Evolutionary conservation across 2,113 vertebrate genomes (phyloP).

Genomic region (Lamprotornis superbus): DNA sequence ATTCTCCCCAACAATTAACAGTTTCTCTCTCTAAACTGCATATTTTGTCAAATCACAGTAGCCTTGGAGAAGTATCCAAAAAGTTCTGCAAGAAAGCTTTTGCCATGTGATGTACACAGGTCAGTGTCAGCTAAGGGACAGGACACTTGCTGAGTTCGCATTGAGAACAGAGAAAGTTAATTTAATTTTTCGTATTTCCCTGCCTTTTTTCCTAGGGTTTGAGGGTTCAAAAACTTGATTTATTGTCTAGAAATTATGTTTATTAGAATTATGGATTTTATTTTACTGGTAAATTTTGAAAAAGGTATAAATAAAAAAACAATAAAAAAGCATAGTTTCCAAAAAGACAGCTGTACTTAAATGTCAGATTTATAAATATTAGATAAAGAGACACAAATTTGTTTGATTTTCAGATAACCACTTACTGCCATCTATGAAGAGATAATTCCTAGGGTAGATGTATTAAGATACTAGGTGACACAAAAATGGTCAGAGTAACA

Average conservation of each 20-base stretch:
- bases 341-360: not conserved
- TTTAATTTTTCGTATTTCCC: not conserved
- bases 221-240: not conserved
- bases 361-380: not conserved
- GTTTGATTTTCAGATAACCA: not conserved
- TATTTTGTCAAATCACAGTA: not conserved
- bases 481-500: not conserved
- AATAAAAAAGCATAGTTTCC: not conserved
- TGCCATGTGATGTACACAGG: not conserved
- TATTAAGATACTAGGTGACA: not conserved
- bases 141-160: not conserved
- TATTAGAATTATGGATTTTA: not conserved
- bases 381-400: not conserved
- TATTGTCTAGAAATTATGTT: not conserved
- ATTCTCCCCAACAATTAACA: not conserved
- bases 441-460: not conserved
- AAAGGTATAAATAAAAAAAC: not conserved
- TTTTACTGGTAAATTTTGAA: not conserved
- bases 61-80: not conserved
- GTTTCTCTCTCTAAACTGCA: not conserved
- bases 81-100: not conserved
- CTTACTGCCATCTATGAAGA: not conserved
- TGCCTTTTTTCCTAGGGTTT: not conserved
- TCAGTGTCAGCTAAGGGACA: not conserved
- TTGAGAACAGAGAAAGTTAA: not conserved